Evolutionary conservation across 2,113 vertebrate genomes (phyloP), one percentile per base, ranked within the genome.

Genomic region (Cromileptes altivelis): DNA sequence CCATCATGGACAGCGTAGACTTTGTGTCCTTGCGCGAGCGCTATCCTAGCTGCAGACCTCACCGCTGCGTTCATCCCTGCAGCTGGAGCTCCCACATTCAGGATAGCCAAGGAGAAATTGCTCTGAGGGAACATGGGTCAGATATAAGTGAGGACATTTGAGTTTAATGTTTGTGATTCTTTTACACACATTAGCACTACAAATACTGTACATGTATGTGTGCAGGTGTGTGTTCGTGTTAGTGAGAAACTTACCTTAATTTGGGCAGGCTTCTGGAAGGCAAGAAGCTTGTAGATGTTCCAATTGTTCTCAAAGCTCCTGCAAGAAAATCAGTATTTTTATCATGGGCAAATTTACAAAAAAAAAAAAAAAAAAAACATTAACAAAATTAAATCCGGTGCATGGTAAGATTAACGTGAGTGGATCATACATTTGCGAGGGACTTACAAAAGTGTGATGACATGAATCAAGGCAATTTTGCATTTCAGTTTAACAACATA

Each of bases 301-400:
- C 95, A 99, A 93, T 99, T 99, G 93, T 97, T 99, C 89, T 98
- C 97, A 86, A 99, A 99, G 90, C 97, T 99, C 97, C 98, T 99
- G 64, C 57, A 85, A 78, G 21, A 53, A 67, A 55, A 81, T 60
- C 3, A 25, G 25, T 12, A 17, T 3, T 74, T 87, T 52, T 60
- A 63, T 19, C 10, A 58, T 49, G 4, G 4, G 18, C 4, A 75
- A 6, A 2, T 70, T 56, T 47, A 14, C 64, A 56, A 1, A 56
- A 13, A 10, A 19, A 45, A 23, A 77, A 19, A 9, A 33, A 33
- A 33, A 6, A 37, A 37, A 6, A 7, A 1, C 33, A 37, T n/a
- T 3, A 30, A 30, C 4, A 30, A 30, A 17, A 49, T 30, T 3
- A 19, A 40, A 70, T 47, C 25, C 45, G 11, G 30, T 7, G 40